Evolutionary conservation across 2,113 vertebrate genomes (phyloP), one percentile per base, ranked within the genome.

Genomic region (Hemibagrus wyckioides): DNA sequence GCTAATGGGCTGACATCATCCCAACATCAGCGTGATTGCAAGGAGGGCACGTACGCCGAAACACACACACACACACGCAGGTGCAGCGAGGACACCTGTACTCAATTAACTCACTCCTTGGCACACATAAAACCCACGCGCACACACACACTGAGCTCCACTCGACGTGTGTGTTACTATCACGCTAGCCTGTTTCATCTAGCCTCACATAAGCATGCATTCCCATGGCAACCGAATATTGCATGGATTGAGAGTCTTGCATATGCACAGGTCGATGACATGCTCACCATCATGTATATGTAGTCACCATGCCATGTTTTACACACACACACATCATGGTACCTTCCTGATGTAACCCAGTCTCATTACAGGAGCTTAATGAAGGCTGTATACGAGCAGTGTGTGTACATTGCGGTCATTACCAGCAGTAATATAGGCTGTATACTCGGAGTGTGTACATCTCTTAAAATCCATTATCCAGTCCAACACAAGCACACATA

Each of bases 1-100:
- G 67, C 52, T 88, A 90, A 89, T 89, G 86, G 89, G 79, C 17
- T 28, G 28, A 83, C 80, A 76, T 76, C 54, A 83, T 86, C 71
- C 33, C 80, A 48, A 54, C 71, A 14, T 10, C 69, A 23, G 61
- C 1, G 19, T 23, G 77, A 56, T 80, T 15, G 50, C 77, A 56
- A 52, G 50, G 56, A 56, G 50, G 30, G 77, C 30, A 36, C 52
- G 30, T 80, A 56, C 19, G 0, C 52, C 19, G 1, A 80, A 23
- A 86, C 14, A 39, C 63, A 50, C 48, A 57, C 41, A 48, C 50
- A 65, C 39, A 36, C 52, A 76, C 36, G 44, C 87, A 79, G 61
- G 50, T 50, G 41, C 67, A 61, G 15, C 15, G 14, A n/a, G 25
- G 83, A 76, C 83, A 73, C 77, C 76, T 81, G 61, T 69, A 80